Conservation (phyloP, 2,797 vertebrate genomes). For the Myotis planiceps region DNA sequence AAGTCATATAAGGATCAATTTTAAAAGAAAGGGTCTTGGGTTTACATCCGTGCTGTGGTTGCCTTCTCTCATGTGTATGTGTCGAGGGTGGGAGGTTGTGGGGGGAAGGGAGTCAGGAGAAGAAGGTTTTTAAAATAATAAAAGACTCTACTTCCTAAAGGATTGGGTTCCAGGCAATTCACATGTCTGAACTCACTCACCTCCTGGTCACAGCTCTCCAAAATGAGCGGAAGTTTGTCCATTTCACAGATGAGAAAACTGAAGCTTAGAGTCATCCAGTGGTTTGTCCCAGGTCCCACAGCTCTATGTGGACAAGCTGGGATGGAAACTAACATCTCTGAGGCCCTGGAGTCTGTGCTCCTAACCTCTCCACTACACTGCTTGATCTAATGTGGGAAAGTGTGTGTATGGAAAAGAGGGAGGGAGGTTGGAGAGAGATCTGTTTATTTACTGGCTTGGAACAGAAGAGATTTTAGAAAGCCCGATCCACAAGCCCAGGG, state of each 20-base stretch:
- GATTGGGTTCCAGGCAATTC: background rate
- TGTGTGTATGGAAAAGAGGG: background rate
- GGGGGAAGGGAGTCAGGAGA: background rate
- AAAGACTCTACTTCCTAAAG: constrained; percentile 39
- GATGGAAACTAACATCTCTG: background rate
- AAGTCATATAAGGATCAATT: background rate
- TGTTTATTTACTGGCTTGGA: constrained; percentile 72
- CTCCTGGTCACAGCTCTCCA: background rate
- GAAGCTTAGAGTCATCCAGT: background rate
- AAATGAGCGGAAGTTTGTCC: background rate
- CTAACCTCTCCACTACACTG: background rate
- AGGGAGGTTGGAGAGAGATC: constrained; percentile 14
- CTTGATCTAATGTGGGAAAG: constrained; percentile 33
- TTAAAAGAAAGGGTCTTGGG: background rate
- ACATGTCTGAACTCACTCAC: background rate
- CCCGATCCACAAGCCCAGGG: constrained; percentile 21
- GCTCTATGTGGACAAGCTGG: background rate
- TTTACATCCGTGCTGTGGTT: background rate
- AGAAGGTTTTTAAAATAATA: constrained; percentile 44
- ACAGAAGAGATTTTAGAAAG: constrained; percentile 68
- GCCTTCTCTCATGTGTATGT: too few relatives aligned
- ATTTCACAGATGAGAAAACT: constrained; percentile 9
- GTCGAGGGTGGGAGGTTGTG: background rate
- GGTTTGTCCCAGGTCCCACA: background rate
- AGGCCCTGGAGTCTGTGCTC: background rate